phyloP scores from a whole-genome alignment of 2,888 invertebrate species.

The Ischnura elegans region DNA sequence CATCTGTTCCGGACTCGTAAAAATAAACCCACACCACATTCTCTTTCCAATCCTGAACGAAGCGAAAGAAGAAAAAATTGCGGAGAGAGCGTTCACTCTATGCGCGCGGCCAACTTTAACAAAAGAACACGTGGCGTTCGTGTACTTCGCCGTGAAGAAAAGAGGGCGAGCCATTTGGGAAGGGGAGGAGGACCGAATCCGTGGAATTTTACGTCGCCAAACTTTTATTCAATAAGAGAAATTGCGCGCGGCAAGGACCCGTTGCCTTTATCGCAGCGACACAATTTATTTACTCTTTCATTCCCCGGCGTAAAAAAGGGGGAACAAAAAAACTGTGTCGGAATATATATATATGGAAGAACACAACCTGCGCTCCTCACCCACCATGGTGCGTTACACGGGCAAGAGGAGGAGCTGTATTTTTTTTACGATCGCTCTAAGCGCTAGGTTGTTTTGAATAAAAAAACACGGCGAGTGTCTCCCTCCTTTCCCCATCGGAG shows the following conservation, averaged over 20 bases:
- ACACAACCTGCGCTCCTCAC: background rate
- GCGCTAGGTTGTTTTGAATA: conserved; percentile 47
- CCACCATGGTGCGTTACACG: background rate
- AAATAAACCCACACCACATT: too few relatives aligned
- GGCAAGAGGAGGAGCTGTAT: background rate
- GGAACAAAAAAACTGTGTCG: background rate
- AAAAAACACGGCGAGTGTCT: conserved; percentile 3
- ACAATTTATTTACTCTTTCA: conserved; percentile 35
- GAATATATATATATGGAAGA: too few relatives aligned
- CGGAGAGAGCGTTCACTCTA: too few relatives aligned
- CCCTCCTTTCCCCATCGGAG: background rate
- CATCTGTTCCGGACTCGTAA: too few relatives aligned
- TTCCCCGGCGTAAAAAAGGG: conserved; percentile 22
- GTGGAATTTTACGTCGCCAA: conserved; percentile 20
- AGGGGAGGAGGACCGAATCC: background rate
- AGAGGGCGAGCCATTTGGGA: background rate
- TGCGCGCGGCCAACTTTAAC: too few relatives aligned
- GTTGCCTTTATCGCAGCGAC: background rate
- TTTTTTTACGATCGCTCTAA: conserved; percentile 31
- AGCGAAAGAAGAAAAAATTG: too few relatives aligned
- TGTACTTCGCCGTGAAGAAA: too few relatives aligned
- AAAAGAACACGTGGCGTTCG: too few relatives aligned
- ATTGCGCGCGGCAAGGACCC: background rate
- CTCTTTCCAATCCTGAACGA: too few relatives aligned
- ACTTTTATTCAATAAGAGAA: conserved; percentile 33